Evolutionary conservation across 2,113 vertebrate species (phyloP).

Genomic region (Misgurnus mizolepis): DNA sequence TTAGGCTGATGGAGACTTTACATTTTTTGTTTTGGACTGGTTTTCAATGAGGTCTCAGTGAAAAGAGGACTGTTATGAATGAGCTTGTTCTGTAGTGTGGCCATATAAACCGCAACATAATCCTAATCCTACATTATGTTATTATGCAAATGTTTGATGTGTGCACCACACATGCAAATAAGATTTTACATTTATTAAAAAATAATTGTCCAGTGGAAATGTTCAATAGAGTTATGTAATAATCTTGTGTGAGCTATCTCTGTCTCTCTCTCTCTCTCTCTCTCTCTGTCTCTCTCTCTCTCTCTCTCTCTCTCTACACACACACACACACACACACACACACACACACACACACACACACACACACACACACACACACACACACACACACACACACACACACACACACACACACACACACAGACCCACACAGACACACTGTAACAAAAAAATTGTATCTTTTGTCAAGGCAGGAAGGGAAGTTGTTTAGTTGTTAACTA

Average conservation of each 20-base stretch:
- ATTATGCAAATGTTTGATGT: background rate
- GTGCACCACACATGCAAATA: background rate
- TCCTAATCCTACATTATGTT: background rate
- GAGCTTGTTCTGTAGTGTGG: background rate
- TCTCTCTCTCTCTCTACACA: too few species aligned
- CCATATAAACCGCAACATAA: background rate
- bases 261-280: too few species aligned
- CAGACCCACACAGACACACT: background rate
- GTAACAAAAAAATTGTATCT: constrained; percentile 6
- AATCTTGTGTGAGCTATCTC: background rate
- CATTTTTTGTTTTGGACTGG: too few species aligned
- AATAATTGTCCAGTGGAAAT: background rate
- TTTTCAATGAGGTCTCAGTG: too few species aligned
- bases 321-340: too few species aligned
- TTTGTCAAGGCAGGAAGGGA: constrained; percentile 27
- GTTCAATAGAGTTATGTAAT: constrained; percentile 21
- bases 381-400: too few species aligned
- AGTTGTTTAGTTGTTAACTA: constrained; percentile 28
- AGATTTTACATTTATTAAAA: constrained; percentile 9
- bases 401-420: too few species aligned
- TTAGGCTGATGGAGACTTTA: too few species aligned
- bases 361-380: too few species aligned
- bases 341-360: too few species aligned
- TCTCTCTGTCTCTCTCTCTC: too few species aligned
- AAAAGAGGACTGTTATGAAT: background rate